Conservation (phyloP, 92 coral and sea anemone genomes). For the Actinernus sp. region DNA sequence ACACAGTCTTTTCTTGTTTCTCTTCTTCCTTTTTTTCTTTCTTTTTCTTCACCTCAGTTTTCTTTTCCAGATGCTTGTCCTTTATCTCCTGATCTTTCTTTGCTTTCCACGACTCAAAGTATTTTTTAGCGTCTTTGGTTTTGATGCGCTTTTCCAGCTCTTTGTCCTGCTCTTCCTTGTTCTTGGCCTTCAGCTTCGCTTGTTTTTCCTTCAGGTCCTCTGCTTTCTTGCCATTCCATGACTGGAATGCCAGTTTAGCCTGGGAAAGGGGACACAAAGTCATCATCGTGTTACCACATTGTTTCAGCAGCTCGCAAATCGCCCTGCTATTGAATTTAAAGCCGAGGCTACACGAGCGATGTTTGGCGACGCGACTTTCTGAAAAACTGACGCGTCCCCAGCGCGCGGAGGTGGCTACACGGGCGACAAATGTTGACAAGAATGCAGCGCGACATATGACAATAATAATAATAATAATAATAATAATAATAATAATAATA, state of each 20-base stretch:
- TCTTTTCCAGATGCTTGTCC: constrained; percentile 56
- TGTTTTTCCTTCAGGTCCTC: constrained; percentile 58
- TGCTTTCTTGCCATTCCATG: constrained; percentile 74
- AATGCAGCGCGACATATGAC: too few relatives aligned
- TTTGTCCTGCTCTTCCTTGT: constrained; percentile 71
- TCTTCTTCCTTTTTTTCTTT: constrained; percentile 70
- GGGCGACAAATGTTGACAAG: too few relatives aligned
- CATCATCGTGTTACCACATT: too few relatives aligned
- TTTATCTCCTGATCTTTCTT: constrained; percentile 75
- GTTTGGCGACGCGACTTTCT: too few relatives aligned
- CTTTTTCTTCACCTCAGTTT: constrained; percentile 35
- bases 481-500: too few relatives aligned
- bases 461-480: too few relatives aligned
- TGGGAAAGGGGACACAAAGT: constrained; percentile 10
- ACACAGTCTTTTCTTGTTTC: constrained; percentile 46
- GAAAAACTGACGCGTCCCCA: too few relatives aligned
- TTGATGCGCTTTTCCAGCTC: constrained; percentile 71
- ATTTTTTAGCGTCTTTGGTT: constrained; percentile 74
- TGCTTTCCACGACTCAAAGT: constrained; percentile 81
- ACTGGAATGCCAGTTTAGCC: constrained; percentile 83
- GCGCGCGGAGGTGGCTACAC: too few relatives aligned
- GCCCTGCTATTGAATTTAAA: background rate
- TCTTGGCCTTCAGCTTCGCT: constrained; percentile 43
- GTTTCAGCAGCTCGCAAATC: background rate
- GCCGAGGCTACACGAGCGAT: too few relatives aligned